phyloP scores from a whole-genome alignment of 2,797 vertebrate species.

The Alcedo atthis region DNA sequence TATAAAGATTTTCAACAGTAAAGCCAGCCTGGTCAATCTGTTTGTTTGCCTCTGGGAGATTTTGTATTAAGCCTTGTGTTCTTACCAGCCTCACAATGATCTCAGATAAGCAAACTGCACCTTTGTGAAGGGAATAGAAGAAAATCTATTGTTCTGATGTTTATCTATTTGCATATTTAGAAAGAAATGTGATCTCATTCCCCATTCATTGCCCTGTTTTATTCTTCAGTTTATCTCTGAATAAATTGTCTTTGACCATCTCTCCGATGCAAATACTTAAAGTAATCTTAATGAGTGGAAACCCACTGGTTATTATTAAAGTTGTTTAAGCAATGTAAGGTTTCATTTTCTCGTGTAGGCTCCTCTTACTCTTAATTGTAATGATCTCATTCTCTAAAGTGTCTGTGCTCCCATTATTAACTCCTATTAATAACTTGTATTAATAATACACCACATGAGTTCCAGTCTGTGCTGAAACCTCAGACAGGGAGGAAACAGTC shows the following conservation, averaged over 20 bases:
- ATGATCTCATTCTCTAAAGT: slow-evolving; percentile 53
- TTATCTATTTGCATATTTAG: slow-evolving; percentile 57
- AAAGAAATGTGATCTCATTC: slow-evolving; percentile 37
- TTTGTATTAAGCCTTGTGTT: slow-evolving; percentile 12
- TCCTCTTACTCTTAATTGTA: slow-evolving; percentile 64
- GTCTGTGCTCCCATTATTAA: slow-evolving; percentile 58
- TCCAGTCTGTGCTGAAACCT: background rate
- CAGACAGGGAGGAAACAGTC: background rate
- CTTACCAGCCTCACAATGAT: background rate
- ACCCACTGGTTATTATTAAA: slow-evolving; percentile 45
- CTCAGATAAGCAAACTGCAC: slow-evolving; percentile 53
- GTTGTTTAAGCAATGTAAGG: slow-evolving; percentile 28
- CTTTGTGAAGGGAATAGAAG: slow-evolving; percentile 28
- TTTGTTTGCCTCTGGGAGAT: background rate
- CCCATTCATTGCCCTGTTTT: slow-evolving; percentile 5
- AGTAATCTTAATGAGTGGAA: slow-evolving; percentile 49
- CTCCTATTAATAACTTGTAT: slow-evolving; percentile 57
- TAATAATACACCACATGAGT: slow-evolving; percentile 19
- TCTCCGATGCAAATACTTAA: slow-evolving; percentile 24
- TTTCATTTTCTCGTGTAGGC: slow-evolving; percentile 59
- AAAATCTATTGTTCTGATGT: slow-evolving; percentile 47
- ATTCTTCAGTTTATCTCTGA: slow-evolving; percentile 34
- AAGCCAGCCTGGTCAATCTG: background rate
- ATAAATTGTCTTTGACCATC: slow-evolving; percentile 15
- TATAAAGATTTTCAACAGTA: background rate